Evolutionary conservation across 2,888 invertebrate species (phyloP).

Genomic region (Pediacus dermestoides): DNA sequence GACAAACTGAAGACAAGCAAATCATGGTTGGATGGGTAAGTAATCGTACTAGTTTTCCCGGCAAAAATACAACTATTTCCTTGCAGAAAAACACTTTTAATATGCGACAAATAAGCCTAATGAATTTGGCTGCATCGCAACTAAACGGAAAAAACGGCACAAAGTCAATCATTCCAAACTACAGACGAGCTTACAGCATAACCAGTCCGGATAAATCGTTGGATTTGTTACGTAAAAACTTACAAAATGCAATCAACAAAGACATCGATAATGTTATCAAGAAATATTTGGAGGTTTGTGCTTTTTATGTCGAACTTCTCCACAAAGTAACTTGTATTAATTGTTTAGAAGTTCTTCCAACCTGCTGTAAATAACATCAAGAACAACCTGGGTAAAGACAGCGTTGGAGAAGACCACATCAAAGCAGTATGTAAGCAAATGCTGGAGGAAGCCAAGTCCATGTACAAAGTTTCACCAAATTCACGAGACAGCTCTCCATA

Average conservation of each 20-base stretch:
- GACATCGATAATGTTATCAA: slow-evolving; percentile 75
- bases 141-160: slow-evolving; percentile 58
- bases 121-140: slow-evolving; percentile 64
- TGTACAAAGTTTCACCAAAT: slow-evolving; percentile 58
- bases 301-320: too few relatives aligned
- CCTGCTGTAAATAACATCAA: slow-evolving; percentile 76
- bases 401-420: slow-evolving; percentile 72
- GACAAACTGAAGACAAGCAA: slow-evolving; percentile 47
- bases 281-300: slow-evolving; percentile 76
- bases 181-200: slow-evolving; percentile 49
- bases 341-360: slow-evolving; percentile 73
- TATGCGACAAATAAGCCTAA: slow-evolving; percentile 68
- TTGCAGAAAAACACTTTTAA: slow-evolving; percentile 58
- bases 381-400: slow-evolving; percentile 69
- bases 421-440: slow-evolving; percentile 72
- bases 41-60: slow-evolving; percentile 5
- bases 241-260: slow-evolving; percentile 73
- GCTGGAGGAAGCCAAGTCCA: slow-evolving; percentile 72
- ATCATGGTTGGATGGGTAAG: slow-evolving; percentile 51
- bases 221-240: slow-evolving; percentile 69
- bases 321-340: too few relatives aligned
- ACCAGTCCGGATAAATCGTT: slow-evolving; percentile 57
- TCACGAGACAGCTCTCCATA: slow-evolving; percentile 52
- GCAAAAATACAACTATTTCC: slow-evolving; percentile 8
- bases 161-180: slow-evolving; percentile 37